Evolutionary conservation across 1,140 invertebrate species (phyloP), one percentile per base, ranked within the genome.

Genomic region (Zaprionus africanus): DNA sequence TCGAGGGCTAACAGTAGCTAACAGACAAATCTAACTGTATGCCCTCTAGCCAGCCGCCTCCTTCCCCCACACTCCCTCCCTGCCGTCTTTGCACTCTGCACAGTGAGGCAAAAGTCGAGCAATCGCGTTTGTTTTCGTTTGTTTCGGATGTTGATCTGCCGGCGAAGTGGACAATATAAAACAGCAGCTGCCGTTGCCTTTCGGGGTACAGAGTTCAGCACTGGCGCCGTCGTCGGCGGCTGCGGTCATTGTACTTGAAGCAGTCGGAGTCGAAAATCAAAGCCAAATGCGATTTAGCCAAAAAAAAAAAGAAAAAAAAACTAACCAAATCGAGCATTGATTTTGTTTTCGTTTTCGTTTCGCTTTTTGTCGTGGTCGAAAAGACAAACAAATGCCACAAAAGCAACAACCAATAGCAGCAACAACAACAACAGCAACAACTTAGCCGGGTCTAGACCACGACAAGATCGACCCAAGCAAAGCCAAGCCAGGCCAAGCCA

Each of bases 231-330:
- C 36, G 36, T 15, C 0, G 46, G 54, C 41, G 54, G 43, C 51
- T 26, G 76, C 76, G 84, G 84, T 87, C 84, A 87, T 70, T 87
- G 84, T 87, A 87, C 84, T 88, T 83, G 73, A 70, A 61, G 54
- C 61, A 51, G 38, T 56, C 53, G 43, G 34, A 69, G 43, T 13
- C 43, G 43, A 59, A 71, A 51, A 68, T 68, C 43, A 57, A 71
- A 71, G 59, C 54, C 62, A 66, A 73, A 64, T 49, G 38, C 64
- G 38, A 66, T 69, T 60, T 13, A 49, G 41, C n/a, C n/a, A 46
- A 43, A 41, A 31, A 31, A 31, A 28, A 28, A 28, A 28, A 31
- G 31, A 31, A 31, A 34, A 34, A 34, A 11, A 46, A 46, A 46
- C n/a, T 46, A 58, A 62, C 64, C 54, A 38, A 73, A 68, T 66